These are phyloP conservation scores for Cossypha dichroa DNA, from an alignment of 2,797 vertebrate genomes.

Conservation along the genomic window DNA sequence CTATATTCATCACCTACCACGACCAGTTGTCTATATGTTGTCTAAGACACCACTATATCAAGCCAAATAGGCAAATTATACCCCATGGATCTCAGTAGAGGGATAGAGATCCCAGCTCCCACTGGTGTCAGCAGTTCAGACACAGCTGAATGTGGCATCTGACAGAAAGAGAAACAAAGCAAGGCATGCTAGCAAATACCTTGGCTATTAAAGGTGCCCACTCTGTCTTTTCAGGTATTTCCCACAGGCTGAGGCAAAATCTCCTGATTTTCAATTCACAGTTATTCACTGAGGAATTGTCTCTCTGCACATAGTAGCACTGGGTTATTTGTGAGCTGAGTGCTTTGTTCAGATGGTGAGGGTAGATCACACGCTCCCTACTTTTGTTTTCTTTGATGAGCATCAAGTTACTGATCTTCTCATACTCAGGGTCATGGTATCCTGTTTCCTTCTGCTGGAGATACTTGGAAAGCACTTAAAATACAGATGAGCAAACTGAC, in stretches of 20 bases:
- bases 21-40: constrained; percentile 52
- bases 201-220: neutral
- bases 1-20: constrained; percentile 53
- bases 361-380: neutral
- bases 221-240: neutral
- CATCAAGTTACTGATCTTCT: neutral
- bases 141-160: neutral
- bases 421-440: neutral
- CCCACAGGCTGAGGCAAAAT: neutral
- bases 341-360: neutral
- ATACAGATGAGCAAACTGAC: neutral
- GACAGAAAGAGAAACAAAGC: constrained; percentile 1
- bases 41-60: constrained; percentile 44
- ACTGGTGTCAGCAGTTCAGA: neutral
- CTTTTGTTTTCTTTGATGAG: neutral
- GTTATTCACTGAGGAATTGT: neutral
- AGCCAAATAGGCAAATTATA: constrained; percentile 42
- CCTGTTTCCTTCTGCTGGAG: neutral
- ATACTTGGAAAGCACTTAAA: neutral
- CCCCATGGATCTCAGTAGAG: neutral
- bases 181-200: neutral
- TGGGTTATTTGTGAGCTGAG: neutral
- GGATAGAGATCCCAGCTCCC: neutral
- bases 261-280: neutral
- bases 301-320: neutral